Conservation (phyloP, 2,888 invertebrate genomes). For the Apocheima hispidaria region DNA sequence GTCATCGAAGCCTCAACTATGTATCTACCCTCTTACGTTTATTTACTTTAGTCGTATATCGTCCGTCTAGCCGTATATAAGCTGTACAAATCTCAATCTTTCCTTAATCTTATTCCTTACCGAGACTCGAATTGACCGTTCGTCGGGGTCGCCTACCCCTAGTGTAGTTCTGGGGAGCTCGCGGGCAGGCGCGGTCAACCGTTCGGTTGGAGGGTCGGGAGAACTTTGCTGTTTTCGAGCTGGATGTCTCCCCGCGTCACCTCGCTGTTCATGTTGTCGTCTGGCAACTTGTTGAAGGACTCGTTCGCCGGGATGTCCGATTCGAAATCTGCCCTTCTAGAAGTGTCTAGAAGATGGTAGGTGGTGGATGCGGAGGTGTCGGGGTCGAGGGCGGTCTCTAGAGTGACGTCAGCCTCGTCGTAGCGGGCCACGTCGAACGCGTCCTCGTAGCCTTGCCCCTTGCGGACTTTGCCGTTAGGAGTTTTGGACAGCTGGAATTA, state of each 20-base stretch:
- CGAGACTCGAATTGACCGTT: conserved; percentile 60
- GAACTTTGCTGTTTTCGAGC: conserved; percentile 74
- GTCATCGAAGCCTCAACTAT: conserved; percentile 59
- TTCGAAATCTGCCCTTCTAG: conserved; percentile 61
- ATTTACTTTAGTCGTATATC: conserved; percentile 61
- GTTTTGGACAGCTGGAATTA: conserved; percentile 66
- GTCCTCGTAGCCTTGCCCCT: conserved; percentile 60
- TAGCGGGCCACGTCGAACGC: conserved; percentile 71
- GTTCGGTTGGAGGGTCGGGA: conserved; percentile 79
- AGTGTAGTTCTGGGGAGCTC: conserved; percentile 62
- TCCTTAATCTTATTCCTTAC: conserved; percentile 45
- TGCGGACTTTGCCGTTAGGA: conserved; percentile 73
- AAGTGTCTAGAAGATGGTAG: conserved; percentile 67
- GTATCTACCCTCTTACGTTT: conserved; percentile 35
- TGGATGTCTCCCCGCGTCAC: conserved; percentile 63
- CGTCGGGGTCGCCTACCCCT: conserved; percentile 76
- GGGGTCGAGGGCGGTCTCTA: conserved; percentile 63
- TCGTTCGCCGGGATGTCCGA: conserved; percentile 48
- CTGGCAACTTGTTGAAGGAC: conserved; percentile 73
- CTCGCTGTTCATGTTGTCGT: conserved; percentile 82
- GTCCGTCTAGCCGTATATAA: conserved; percentile 49
- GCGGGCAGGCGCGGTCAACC: conserved; percentile 63
- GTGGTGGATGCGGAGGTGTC: conserved; percentile 41
- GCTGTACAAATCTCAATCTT: conserved; percentile 70
- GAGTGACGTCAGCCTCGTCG: conserved; percentile 66